phyloP scores from a whole-genome alignment of 2,888 invertebrate genomes.

The Perdita meconis region DNA sequence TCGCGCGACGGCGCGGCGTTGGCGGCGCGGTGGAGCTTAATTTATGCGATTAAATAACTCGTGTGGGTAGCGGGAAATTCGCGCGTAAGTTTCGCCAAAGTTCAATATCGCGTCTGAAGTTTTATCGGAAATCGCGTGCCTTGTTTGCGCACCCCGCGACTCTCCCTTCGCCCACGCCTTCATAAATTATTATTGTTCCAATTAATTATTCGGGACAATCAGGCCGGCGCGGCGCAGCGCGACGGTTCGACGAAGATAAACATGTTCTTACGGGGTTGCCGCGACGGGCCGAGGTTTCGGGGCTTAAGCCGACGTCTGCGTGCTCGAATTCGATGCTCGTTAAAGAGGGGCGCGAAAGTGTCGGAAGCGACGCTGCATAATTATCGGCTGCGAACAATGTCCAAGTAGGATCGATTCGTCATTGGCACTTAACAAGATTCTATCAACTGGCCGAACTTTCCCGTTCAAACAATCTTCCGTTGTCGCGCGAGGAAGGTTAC shows the following conservation, averaged over 20 bases:
- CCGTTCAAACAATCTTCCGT: background rate
- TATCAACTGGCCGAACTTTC: background rate
- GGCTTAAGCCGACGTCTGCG: background rate
- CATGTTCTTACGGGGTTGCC: background rate
- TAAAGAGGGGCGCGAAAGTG: too few species aligned
- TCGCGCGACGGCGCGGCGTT: constrained; percentile 1
- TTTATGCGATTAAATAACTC: constrained; percentile 54
- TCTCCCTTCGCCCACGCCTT: background rate
- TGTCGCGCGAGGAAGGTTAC: too few species aligned
- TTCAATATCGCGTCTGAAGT: constrained; percentile 41
- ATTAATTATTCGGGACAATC: constrained; percentile 9
- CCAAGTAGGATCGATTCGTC: background rate
- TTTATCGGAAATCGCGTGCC: constrained; percentile 25
- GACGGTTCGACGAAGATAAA: constrained; percentile 1
- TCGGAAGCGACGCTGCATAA: too few species aligned
- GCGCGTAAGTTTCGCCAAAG: constrained; percentile 1
- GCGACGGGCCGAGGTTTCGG: background rate
- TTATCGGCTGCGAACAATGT: too few species aligned
- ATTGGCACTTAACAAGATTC: background rate
- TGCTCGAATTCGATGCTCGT: background rate
- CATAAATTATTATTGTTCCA: constrained; percentile 13
- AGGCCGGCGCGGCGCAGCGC: too few species aligned
- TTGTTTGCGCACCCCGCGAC: background rate
- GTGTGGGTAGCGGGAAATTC: constrained; percentile 6
- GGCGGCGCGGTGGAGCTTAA: too few species aligned